Evolutionary conservation across 2,888 invertebrate species (phyloP).

Genomic region (Carterocephalus palaemon): DNA sequence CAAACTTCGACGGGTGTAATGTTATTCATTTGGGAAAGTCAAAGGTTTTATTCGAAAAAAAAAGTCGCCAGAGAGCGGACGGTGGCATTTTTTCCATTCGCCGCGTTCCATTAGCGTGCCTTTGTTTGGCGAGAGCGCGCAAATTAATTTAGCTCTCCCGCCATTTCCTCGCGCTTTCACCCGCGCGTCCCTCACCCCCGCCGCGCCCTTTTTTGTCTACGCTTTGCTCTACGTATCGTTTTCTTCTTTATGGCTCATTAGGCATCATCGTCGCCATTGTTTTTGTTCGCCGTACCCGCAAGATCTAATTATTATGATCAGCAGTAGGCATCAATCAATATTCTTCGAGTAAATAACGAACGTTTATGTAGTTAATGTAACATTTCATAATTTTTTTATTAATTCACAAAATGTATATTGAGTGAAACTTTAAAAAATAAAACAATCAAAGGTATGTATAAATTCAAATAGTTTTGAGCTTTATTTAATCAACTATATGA

Average conservation of each 20-base stretch:
- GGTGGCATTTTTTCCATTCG: slow-evolving; percentile 80
- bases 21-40: slow-evolving; percentile 77
- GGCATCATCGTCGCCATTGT: slow-evolving; percentile 77
- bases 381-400: too few species aligned
- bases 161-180: slow-evolving; percentile 69
- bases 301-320: slow-evolving; percentile 73
- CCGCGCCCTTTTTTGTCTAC: slow-evolving; percentile 77
- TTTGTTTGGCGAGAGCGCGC: slow-evolving; percentile 80
- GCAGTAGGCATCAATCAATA: slow-evolving; percentile 41
- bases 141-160: slow-evolving; percentile 80
- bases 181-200: slow-evolving; percentile 55
- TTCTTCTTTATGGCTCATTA: slow-evolving; percentile 80
- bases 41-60: slow-evolving; percentile 76
- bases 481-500: too few species aligned
- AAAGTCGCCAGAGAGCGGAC: slow-evolving; percentile 76
- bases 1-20: slow-evolving; percentile 72
- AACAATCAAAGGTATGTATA: too few species aligned
- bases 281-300: slow-evolving; percentile 68
- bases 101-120: slow-evolving; percentile 80
- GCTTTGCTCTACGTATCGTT: slow-evolving; percentile 78
- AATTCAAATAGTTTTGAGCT: too few species aligned
- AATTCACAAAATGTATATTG: too few species aligned
- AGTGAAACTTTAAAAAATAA: too few species aligned
- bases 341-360: slow-evolving; percentile 1
- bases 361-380: too few species aligned